Evolutionary conservation across 2,113 vertebrate species (phyloP), one percentile per base, ranked within the genome.

Genomic region (Ardeotis arabs): DNA sequence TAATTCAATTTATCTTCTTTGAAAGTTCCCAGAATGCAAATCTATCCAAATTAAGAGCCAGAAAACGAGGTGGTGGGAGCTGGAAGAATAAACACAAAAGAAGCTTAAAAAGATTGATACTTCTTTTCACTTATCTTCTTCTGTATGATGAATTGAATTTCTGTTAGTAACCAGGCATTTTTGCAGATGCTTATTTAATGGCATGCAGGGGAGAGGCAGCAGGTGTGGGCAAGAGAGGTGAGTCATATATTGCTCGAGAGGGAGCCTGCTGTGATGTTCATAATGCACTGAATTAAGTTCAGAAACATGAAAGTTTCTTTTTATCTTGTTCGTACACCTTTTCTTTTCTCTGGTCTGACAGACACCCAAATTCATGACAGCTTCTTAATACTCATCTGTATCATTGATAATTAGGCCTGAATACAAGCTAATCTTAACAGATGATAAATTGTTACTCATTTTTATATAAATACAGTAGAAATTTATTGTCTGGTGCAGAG

Each of bases 221-320:
- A 87, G 87, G 68, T 96, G 93, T 93, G 90, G 64, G 96, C 92
- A 94, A 68, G 35, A 80, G 64, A 84, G 39, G 66, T 94, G 94
- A 97, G 60, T 97, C 95, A 96, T 91, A 60, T 39, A 69, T 90
- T 84, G 33, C 49, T 96, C 44, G 45, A 89, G 76, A 52, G 41
- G 7, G 25, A 95, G 53, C 94, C 92, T 93, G 88, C 88, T 84
- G 92, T 81, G 96, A 35, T 93, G 66, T 68, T 96, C 88, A 37
- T 89, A 89, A 95, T 49, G 64, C 27, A 45, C 49, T 80, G 69
- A 94, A 87, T 89, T 63, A 79, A 76, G 58, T 81, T 90, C 73
- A 92, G 73, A 81, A 92, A 60, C 45, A 45, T 2, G 31, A 81
- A 94, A 95, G 76, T 80, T 86, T 81, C 47, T 64, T 86, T 84